Base-by-base conservation (phyloP, 2,113 vertebrate genomes). In the Pomatorhinus ruficollis region DNA sequence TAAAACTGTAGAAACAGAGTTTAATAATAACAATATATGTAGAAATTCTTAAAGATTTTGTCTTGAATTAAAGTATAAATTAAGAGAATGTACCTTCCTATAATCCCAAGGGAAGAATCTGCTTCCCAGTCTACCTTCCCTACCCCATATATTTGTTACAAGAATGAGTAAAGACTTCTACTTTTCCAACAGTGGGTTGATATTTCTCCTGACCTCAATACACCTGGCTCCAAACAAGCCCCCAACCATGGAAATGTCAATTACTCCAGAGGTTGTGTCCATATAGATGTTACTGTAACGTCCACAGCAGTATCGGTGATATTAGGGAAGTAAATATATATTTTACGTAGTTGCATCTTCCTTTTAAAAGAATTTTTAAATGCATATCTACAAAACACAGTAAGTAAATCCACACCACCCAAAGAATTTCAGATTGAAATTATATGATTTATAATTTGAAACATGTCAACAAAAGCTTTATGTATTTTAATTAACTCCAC, bases 161-260 rank as follows among this genome's bases (percentile, higher is more conserved):
- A 75, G 33, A 75, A 61, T 5, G 19, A 63, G 11, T 28, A 63
- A 57, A 68, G 31, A 33, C 24, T 66, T 61, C 24, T 59, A 1
- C 45, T 74, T 65, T 65, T 91, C 19, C 28, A 91, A 4, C 22
- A 52, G 9, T 15, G 12, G 3, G 2, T 44, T 49, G 42, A 71
- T 66, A 11, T 79, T 94, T 70, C 31, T 79, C 33, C 16, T 61
- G 75, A 85, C 12, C 44, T 70, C 28, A 49, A 5, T 31, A 66
- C 21, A 69, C 14, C 30, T 22, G 70, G 30, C 64, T 87, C 28
- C 31, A 68, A 50, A 30, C 0, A 2, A 76, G n/a, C 9, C 8
- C 27, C 20, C 44, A 42, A 0, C 6, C 22, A 66, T 0, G 0
- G 24, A 18, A 59, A 59, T 28, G 22, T 56, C 16, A 42, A 19